These are phyloP conservation scores for Euphydryas editha DNA, from an alignment of 2,888 invertebrate species.

Conservation along the genomic window DNA sequence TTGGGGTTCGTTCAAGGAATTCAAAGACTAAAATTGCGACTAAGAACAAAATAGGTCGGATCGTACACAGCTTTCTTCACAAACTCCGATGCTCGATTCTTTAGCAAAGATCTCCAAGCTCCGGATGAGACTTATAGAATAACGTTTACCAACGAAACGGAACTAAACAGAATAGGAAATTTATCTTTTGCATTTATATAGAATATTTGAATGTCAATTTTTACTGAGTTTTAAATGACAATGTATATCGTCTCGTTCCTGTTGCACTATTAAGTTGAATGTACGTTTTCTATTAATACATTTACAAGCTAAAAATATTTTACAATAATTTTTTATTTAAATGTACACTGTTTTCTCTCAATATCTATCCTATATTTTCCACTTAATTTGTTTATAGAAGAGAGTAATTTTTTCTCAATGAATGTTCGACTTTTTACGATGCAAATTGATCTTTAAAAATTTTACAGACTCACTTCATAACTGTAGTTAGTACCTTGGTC, in stretches of 20 bases:
- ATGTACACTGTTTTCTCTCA: too few relatives aligned
- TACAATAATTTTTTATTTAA: too few relatives aligned
- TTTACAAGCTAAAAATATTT: too few relatives aligned
- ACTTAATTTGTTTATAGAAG: too few relatives aligned
- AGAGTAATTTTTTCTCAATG: too few relatives aligned
- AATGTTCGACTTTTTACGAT: too few relatives aligned
- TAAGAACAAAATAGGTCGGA: neutral
- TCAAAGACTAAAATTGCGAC: neutral
- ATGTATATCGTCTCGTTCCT: neutral
- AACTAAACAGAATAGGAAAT: conserved; percentile 10
- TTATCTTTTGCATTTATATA: conserved; percentile 14
- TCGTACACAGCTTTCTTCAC: conserved; percentile 11
- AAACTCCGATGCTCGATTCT: conserved; percentile 15
- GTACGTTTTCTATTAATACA: neutral
- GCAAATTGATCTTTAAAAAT: too few relatives aligned
- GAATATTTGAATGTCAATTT: conserved; percentile 3
- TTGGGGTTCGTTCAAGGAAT: neutral
- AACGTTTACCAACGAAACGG: conserved; percentile 19
- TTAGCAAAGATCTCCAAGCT: conserved; percentile 14
- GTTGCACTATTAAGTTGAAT: neutral
- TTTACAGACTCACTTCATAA: too few relatives aligned
- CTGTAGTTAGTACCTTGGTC: too few relatives aligned
- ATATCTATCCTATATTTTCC: too few relatives aligned
- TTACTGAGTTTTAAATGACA: neutral
- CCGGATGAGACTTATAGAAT: conserved; percentile 27